Evolutionary conservation across 2,797 vertebrate species (phyloP), one percentile per base, ranked within the genome.

Genomic region (Sus cebifrons): DNA sequence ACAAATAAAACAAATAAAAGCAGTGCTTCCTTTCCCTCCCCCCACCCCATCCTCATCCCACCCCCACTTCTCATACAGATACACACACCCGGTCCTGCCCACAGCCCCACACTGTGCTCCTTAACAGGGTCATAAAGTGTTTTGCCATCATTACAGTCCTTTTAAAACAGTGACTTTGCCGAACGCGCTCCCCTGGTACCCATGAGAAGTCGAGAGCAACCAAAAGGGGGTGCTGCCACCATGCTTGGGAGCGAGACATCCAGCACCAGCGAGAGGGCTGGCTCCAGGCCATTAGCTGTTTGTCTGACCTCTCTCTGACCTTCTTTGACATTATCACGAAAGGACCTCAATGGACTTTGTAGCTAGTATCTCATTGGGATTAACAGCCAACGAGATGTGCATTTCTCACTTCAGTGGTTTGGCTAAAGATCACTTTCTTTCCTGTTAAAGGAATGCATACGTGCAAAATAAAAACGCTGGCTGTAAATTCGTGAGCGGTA

Each of bases 321-420:
- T 96, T 93, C 79, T 94, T 83, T 89, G 87, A 83, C 86, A 93
- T 95, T 71, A 97, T 95, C 36, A 17, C 94, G 89, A 92, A 96
- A 79, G 86, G 86, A 96, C 96, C 97, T 68, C 95, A 98, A 96
- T 95, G 95, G 88, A 79, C 86, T 94, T 64, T 89, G 85, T 88
- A 97, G 95, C 98, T 95, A 98, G 93, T 96, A 97, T 91, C 68
- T 97, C 87, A 82, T 56, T 97, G 88, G 89, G 60, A 96, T 96
- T 97, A 95, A 97, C 44, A 79, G 94, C 96, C 87, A 95, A 67
- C 0, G 15, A 88, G 79, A 92, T 94, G 98, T 3, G 0, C 92
- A 94, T 91, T 97, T 96, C 96, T 95, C 90, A 92, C 91, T 97
- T 94, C 91, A 85, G 92, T 91, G 91, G 9, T 71, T 96, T 97